Evolutionary conservation across 2,113 vertebrate species (phyloP), one percentile per base, ranked within the genome.

Genomic region (Kryptolebias marmoratus): DNA sequence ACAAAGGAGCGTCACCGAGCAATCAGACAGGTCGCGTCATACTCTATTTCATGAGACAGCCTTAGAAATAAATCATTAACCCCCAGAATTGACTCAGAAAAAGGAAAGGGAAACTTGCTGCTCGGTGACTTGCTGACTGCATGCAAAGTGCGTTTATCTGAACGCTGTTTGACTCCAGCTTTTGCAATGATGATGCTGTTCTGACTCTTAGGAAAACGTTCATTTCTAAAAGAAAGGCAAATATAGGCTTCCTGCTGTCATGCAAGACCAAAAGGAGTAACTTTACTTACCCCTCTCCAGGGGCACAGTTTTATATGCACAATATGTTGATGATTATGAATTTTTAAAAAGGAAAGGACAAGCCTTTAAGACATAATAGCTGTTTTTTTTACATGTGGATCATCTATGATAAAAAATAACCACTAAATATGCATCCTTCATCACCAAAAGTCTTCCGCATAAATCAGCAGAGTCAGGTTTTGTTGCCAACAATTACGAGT

Each of bases 1-100:
- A 89, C 88, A 88, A 90, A 90, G 85, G 66, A 87, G 84, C 82
- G 71, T 75, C 81, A 79, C 64, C 42, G 80, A 74, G 56, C 69
- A 86, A 69, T 79, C 76, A 86, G 86, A 85, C 81, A 66, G 87
- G 79, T 81, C 80, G 80, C 86, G 73, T 88, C 83, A 87, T 75
- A 47, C 44, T 72, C 68, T 61, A 68, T 85, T 79, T 85, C 73
- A 76, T 62, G 76, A 82, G 72, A 78, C 79, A 77, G 54, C 47
- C 69, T 67, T 11, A 79, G 70, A 79, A 82, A 81, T 76, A 77
- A 73, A 62, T 61, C 60, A 73, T 73, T 49, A 70, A 28, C 50
- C 52, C 50, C 55, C 14, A 47, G 15, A 64, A 69, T 75, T 62
- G 59, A 85, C 64, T 77, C 52, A 73, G 54, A 58, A 61, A 74